Conservation (phyloP, 2,113 vertebrate genomes). For the Onychorhynchus coronatus region DNA sequence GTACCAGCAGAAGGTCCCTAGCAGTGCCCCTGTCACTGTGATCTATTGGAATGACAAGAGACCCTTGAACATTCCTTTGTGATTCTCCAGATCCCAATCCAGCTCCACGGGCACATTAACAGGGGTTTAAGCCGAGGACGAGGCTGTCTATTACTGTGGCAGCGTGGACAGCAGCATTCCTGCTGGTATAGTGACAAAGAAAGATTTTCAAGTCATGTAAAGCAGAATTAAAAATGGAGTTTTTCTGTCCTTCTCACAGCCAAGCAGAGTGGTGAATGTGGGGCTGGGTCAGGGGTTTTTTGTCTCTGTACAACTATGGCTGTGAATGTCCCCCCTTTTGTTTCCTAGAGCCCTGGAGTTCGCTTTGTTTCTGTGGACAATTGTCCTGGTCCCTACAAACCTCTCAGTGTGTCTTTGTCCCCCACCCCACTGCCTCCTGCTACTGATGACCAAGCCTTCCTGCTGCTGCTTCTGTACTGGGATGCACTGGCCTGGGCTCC, state of each 20-base stretch:
- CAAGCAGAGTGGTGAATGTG: neutral
- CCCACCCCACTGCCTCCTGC: too few relatives aligned
- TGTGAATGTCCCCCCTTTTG: neutral
- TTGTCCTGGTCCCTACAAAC: neutral
- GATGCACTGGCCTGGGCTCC: neutral
- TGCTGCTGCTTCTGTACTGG: too few relatives aligned
- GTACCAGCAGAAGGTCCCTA: neutral
- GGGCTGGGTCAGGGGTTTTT: neutral
- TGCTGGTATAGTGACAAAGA: too few relatives aligned
- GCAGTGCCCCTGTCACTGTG: neutral
- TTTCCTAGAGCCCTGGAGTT: neutral
- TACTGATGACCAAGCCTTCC: neutral
- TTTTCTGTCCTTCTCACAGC: neutral
- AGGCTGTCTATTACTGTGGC: neutral
- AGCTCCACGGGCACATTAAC: neutral
- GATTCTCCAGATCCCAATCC: neutral
- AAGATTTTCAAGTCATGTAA: too few relatives aligned
- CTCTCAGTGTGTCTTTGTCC: neutral
- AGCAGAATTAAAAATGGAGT: neutral
- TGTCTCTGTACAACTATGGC: neutral
- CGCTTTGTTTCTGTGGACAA: neutral
- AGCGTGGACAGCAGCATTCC: neutral
- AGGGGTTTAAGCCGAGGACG: neutral
- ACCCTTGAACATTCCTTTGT: neutral
- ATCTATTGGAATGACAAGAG: accelerated